These are phyloP conservation scores for Hypotaenidia okinawae DNA, from an alignment of 2,797 vertebrate species.

Conservation along the genomic window DNA sequence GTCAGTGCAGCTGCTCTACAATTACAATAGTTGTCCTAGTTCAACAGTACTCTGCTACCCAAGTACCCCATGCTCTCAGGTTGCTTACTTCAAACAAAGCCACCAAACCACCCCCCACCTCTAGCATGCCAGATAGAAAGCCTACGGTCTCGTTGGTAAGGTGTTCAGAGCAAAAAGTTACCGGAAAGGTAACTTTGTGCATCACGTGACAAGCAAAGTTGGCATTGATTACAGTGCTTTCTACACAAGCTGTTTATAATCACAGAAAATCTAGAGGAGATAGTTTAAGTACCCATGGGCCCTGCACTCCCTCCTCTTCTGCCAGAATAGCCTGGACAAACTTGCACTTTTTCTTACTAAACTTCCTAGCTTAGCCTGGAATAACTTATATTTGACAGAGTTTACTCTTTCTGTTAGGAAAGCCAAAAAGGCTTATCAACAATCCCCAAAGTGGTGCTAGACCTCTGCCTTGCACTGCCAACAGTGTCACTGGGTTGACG, in stretches of 20 bases:
- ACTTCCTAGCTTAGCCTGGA: background rate
- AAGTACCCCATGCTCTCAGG: background rate
- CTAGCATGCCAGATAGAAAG: background rate
- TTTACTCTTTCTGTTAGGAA: background rate
- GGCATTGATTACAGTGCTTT: background rate
- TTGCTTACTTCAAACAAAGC: constrained; percentile 4
- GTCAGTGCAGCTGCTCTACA: constrained; percentile 42
- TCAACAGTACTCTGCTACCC: constrained; percentile 10
- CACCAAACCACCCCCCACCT: background rate
- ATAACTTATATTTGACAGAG: background rate
- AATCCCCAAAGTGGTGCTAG: background rate
- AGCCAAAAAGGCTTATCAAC: background rate
- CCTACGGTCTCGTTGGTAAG: background rate
- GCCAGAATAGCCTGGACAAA: background rate
- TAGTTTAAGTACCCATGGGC: background rate
- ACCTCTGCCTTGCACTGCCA: background rate
- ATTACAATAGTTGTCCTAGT: constrained; percentile 51
- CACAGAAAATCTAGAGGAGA: background rate
- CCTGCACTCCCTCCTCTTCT: background rate
- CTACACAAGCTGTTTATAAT: background rate
- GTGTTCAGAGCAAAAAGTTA: background rate
- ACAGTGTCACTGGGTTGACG: accelerated
- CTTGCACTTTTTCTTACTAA: background rate
- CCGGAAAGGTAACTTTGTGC: background rate
- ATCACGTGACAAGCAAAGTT: background rate